These are phyloP conservation scores for Hymenopus coronatus DNA, from an alignment of 2,888 invertebrate species.

Conservation along the genomic window DNA sequence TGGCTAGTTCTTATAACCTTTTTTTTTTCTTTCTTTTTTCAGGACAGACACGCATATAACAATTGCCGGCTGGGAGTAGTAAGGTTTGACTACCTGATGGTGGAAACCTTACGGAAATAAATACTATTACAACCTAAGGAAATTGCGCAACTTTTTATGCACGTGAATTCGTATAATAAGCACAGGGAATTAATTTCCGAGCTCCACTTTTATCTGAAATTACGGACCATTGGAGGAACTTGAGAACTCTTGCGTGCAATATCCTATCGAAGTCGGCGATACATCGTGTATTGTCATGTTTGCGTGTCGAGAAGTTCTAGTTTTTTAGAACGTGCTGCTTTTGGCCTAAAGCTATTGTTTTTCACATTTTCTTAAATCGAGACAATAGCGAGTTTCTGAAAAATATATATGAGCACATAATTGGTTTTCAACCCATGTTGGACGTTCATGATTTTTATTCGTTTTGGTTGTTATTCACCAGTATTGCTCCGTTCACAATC, in stretches of 20 bases:
- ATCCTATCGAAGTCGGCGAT: not conserved
- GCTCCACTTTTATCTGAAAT: too few species aligned
- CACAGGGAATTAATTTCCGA: too few species aligned
- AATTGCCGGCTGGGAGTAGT: too few species aligned
- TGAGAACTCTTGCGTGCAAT: not conserved
- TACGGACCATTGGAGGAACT: too few species aligned
- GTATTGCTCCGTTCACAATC: not conserved
- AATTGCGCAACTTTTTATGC: too few species aligned
- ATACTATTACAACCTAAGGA: too few species aligned
- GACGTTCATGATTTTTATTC: not conserved
- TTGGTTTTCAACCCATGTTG: not conserved
- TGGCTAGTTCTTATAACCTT: too few species aligned
- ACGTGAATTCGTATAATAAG: too few species aligned
- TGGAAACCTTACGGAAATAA: too few species aligned
- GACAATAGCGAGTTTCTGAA: not conserved
- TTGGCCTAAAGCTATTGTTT: not conserved
- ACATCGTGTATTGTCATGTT: not conserved
- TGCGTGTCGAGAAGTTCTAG: not conserved
- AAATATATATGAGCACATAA: not conserved
- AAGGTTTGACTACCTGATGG: too few species aligned
- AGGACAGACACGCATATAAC: too few species aligned
- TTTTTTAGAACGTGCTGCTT: not conserved
- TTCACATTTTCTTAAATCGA: not conserved
- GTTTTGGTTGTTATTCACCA: not conserved
- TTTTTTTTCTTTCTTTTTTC: too few species aligned